Evolutionary conservation across 2,797 vertebrate genomes (phyloP), one percentile per base, ranked within the genome.

Genomic region (Pipistrellus pygmaeus): DNA sequence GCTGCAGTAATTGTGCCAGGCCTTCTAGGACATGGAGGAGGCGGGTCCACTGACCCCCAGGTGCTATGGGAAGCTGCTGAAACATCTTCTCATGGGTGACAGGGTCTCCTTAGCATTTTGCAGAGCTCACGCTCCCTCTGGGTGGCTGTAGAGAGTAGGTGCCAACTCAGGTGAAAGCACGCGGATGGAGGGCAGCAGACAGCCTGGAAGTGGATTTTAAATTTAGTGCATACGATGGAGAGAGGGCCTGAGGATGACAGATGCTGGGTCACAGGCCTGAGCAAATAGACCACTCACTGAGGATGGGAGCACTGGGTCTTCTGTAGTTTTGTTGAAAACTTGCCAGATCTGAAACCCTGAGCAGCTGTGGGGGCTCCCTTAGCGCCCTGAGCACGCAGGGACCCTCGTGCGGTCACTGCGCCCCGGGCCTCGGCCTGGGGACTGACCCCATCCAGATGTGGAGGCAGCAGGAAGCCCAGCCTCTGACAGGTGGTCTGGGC

Each of bases 151-250:
- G 38, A 23, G 62, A 35, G 10, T 11, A 27, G 62, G 0, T 15
- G 27, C 57, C 5, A 25, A 23, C 30, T 30, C 15, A 0, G 14
- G 35, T 4, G 62, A 83, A 1, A 6, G 23, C 30, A 13, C 11
- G 0, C 17, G 8, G 1, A 3, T 2, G 11, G 23, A 30, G 2
- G 23, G n/a, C 1, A 32, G 11, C 0, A 0, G 35, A 8, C 20
- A 38, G 60, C 7, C 11, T 4, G 23, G 35, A 6, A 21, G 5
- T 3, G 2, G n/a, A 23, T 60, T 27, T 57, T 68, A 38, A 68
- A 32, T 80, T 60, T 8, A 41, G 18, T 3, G 5, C 38, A 14
- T 48, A 17, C 1, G 3, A 18, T 3, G 8, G 6, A 72, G 1
- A 55, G 66, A 48, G 35, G 30, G 25, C 5, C 48, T 1, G 0